phyloP scores from a whole-genome alignment of 2,888 invertebrate species.

The Hypolimnas misippus region DNA sequence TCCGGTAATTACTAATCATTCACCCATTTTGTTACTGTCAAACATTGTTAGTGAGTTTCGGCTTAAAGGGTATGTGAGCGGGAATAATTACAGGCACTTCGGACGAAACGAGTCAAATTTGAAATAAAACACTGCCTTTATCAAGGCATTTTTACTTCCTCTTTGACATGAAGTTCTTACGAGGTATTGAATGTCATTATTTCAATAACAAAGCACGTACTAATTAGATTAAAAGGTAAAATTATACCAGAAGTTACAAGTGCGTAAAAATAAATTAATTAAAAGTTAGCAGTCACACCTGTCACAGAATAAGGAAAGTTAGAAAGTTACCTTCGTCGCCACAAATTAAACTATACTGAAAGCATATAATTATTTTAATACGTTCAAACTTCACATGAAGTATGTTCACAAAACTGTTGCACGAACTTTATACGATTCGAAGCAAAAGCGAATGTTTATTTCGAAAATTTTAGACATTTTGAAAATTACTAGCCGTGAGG shows the following conservation, averaged over 20 bases:
- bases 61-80: no score
- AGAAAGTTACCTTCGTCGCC: constrained; percentile 22
- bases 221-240: not conserved
- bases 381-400: constrained; percentile 29
- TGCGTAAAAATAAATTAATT: not conserved
- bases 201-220: not conserved
- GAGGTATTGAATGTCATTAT: no score
- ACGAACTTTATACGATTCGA: constrained; percentile 38
- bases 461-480: constrained; percentile 24
- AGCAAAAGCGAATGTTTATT: constrained; percentile 36
- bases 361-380: constrained; percentile 29
- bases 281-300: not conserved
- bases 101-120: constrained; percentile 2
- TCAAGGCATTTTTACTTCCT: no score
- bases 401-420: constrained; percentile 32
- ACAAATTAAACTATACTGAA: constrained; percentile 17
- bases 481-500: constrained; percentile 13
- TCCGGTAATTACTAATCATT: no score
- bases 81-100: no score
- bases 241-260: not conserved
- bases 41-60: no score
- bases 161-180: no score
- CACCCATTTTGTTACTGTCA: no score
- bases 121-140: not conserved
- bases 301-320: constrained; percentile 14